phyloP scores from a whole-genome alignment of 2,113 vertebrate genomes.

The Atractosteus spatula region DNA sequence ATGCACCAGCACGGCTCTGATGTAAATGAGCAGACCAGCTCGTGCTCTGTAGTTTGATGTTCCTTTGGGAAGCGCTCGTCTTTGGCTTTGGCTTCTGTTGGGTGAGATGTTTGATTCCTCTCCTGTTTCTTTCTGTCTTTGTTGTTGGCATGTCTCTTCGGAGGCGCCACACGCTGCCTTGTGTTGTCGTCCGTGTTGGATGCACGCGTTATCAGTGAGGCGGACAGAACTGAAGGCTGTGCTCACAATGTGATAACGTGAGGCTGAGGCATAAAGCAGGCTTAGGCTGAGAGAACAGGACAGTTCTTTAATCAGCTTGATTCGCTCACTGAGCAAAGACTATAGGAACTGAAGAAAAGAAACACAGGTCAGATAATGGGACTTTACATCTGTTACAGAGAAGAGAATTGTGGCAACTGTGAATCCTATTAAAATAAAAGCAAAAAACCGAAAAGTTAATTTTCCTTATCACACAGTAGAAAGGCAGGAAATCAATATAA shows the following conservation, averaged over 20 bases:
- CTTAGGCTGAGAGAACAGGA: constrained; percentile 44
- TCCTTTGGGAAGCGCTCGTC: too few species aligned
- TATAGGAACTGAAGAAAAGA: constrained; percentile 55
- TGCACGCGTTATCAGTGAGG: constrained; percentile 45
- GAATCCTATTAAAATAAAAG: constrained; percentile 31
- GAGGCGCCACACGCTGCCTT: background rate
- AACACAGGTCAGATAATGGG: constrained; percentile 62
- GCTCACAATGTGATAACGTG: constrained; percentile 41
- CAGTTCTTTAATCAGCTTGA: constrained; percentile 59
- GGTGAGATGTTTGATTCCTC: background rate
- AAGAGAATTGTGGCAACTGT: constrained; percentile 51
- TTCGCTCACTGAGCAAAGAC: constrained; percentile 57
- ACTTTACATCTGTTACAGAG: constrained; percentile 54
- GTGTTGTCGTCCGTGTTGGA: background rate
- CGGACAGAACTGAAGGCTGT: constrained; percentile 37
- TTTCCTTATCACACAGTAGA: constrained; percentile 58
- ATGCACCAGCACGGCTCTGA: background rate
- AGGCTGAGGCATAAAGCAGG: constrained; percentile 43
- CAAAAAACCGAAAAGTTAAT: constrained; percentile 56
- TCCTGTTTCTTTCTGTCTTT: background rate
- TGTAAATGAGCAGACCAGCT: background rate
- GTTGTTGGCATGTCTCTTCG: background rate
- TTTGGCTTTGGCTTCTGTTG: background rate
- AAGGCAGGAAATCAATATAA: constrained; percentile 51
- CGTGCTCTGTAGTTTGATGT: background rate